These are phyloP conservation scores for Catharus ustulatus DNA, from an alignment of 2,797 vertebrate genomes.

Conservation along the genomic window DNA sequence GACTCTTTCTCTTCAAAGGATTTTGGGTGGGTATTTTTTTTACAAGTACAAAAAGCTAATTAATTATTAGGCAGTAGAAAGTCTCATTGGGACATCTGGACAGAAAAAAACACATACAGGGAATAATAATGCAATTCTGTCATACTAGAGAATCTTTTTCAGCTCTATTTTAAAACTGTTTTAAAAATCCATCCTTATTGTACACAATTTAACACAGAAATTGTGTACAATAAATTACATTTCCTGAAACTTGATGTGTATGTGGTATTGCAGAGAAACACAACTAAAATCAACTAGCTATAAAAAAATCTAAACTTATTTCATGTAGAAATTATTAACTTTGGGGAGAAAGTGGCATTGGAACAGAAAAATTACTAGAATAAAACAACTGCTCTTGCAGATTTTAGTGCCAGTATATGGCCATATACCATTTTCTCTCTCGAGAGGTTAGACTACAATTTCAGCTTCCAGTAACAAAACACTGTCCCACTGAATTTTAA, in stretches of 20 bases:
- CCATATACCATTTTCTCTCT: background rate
- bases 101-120: background rate
- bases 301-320: background rate
- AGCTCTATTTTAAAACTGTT: background rate
- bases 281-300: background rate
- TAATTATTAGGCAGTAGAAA: conserved; percentile 46
- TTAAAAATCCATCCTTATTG: background rate
- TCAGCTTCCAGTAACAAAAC: background rate
- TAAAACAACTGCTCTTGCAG: background rate
- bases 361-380: background rate
- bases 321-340: background rate
- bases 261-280: background rate
- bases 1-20: conserved; percentile 29
- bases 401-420: background rate
- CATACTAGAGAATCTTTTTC: background rate
- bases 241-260: background rate
- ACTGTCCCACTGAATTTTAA: background rate
- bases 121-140: conserved; percentile 29
- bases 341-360: fast-evolving
- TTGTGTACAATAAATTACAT: background rate
- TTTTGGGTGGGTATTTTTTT: background rate
- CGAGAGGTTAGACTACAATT: background rate
- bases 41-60: conserved; percentile 40
- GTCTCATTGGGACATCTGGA: background rate
- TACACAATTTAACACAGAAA: background rate